These are phyloP conservation scores for Xestia ashworthii DNA, from an alignment of 2,888 invertebrate genomes.

Conservation along the genomic window DNA sequence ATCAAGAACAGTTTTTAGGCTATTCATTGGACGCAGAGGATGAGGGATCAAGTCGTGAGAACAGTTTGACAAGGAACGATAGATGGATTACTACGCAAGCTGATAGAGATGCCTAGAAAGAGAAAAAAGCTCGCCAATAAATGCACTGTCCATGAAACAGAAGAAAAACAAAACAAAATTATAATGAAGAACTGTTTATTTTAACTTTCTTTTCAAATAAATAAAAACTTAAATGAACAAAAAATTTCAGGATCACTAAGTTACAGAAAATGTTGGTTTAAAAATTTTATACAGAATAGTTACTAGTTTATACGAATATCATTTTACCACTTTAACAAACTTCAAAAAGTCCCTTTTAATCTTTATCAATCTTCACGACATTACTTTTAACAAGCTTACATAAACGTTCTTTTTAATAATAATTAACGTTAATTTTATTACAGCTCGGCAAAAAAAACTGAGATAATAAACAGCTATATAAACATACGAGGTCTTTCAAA, in stretches of 20 bases:
- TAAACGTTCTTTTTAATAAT: slow-evolving; percentile 65
- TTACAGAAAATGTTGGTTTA: slow-evolving; percentile 72
- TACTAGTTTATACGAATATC: slow-evolving; percentile 60
- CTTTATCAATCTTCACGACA: slow-evolving; percentile 54
- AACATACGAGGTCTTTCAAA: slow-evolving; percentile 62
- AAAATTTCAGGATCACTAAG: slow-evolving; percentile 76
- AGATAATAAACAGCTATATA: slow-evolving; percentile 64
- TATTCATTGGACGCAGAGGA: neutral
- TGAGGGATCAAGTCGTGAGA: neutral
- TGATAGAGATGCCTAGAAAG: neutral
- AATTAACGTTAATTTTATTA: slow-evolving; percentile 67
- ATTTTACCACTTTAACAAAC: slow-evolving; percentile 65
- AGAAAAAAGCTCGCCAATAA: neutral
- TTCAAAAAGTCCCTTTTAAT: slow-evolving; percentile 55
- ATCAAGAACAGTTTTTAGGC: neutral
- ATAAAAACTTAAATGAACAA: slow-evolving; percentile 84
- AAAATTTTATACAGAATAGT: slow-evolving; percentile 73
- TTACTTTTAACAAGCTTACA: slow-evolving; percentile 64
- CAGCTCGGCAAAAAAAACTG: slow-evolving; percentile 65
- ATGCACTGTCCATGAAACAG: slow-evolving; percentile 38
- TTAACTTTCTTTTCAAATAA: slow-evolving; percentile 76
- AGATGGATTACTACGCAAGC: too few relatives aligned
- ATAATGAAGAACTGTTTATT: slow-evolving; percentile 82
- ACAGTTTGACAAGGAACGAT: neutral
- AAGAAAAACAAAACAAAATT: slow-evolving; percentile 72